Evolutionary conservation across 2,888 invertebrate species (phyloP).

Genomic region (Diaprepes abbreviatus): DNA sequence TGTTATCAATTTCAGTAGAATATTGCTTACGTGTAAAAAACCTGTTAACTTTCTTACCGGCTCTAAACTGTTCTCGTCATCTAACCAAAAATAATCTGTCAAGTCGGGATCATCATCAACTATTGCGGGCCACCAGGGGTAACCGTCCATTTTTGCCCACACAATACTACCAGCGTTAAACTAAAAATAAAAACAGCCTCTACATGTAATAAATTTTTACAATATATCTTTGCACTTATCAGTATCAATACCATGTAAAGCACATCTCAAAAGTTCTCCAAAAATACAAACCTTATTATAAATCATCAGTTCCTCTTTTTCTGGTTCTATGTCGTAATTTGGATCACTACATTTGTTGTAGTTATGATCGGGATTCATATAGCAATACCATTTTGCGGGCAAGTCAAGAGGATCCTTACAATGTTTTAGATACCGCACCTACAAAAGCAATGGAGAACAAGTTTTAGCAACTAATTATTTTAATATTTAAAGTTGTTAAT

Average conservation of each 20-base stretch:
- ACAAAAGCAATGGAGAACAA: neutral
- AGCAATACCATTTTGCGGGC: slow-evolving; percentile 75
- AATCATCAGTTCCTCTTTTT: slow-evolving; percentile 71
- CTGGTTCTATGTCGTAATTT: slow-evolving; percentile 67
- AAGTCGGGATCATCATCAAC: slow-evolving; percentile 77
- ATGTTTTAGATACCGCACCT: slow-evolving; percentile 72
- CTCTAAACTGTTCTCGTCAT: slow-evolving; percentile 59
- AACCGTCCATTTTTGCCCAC: slow-evolving; percentile 74
- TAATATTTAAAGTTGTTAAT: too few relatives aligned
- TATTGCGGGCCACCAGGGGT: slow-evolving; percentile 82
- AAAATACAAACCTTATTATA: slow-evolving; percentile 67
- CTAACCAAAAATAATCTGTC: slow-evolving; percentile 73
- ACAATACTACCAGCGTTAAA: slow-evolving; percentile 78
- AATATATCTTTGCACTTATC: too few relatives aligned
- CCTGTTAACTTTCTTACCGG: slow-evolving; percentile 60
- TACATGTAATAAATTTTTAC: too few relatives aligned
- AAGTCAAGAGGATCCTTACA: slow-evolving; percentile 73
- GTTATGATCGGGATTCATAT: slow-evolving; percentile 72
- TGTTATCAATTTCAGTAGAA: too few relatives aligned
- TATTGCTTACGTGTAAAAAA: too few relatives aligned
- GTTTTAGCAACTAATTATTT: too few relatives aligned
- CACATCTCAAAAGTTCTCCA: neutral
- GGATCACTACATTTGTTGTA: slow-evolving; percentile 70
- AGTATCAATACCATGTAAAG: too few relatives aligned
- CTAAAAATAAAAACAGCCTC: slow-evolving; percentile 13